Base-by-base conservation (phyloP, 1,140 invertebrate genomes). In the Heterodera schachtii region DNA sequence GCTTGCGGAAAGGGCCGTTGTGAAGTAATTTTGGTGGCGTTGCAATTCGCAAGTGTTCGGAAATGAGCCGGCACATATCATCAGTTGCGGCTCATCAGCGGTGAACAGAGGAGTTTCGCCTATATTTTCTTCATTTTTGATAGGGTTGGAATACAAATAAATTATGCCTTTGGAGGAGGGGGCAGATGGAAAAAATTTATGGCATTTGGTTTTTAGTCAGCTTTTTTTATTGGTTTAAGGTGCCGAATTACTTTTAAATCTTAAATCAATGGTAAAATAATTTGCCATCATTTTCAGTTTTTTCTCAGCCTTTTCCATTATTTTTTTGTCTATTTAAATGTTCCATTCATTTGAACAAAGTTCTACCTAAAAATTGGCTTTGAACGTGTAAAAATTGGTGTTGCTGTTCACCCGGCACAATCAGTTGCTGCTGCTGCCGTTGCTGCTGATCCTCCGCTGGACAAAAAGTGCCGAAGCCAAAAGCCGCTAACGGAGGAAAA, bases 381-480 rank as follows among this genome's bases (percentile, higher is more conserved):
- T 13, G 57, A 19, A 16, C 5, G 4, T 11, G 57, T 19, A 64
- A 19, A 19, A 64, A 64, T 64, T 64, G 57, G 57, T 64, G 57
- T 19, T 64, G 57, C 4, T 64, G 57, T 64, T 64, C 52, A 52
- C 31, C 31, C 31, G 31, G 31, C 31, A 31, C 31, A 31, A 31
- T 31, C 31, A 31, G 49, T 52, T 52, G 49, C 49, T 52, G 49
- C 49, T 52, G 49, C 49, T 52, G 49, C 49, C 11, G 49, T 52
- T 64, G 57, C 57, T 64, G 57, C 19, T 64, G 57, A 11, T 64
- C 13, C 13, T 64, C 57, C 13, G 13, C 57, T 4, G 57, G 57
- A 64, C 57, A 64, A 64, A 64, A 64, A 64, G 57, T 64, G 57
- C 57, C 57, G 57, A 64, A 64, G 57, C 57, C 57, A 64, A 64